Evolutionary conservation across 1,140 invertebrate species (phyloP), one percentile per base, ranked within the genome.

Genomic region (Drosophila busckii): DNA sequence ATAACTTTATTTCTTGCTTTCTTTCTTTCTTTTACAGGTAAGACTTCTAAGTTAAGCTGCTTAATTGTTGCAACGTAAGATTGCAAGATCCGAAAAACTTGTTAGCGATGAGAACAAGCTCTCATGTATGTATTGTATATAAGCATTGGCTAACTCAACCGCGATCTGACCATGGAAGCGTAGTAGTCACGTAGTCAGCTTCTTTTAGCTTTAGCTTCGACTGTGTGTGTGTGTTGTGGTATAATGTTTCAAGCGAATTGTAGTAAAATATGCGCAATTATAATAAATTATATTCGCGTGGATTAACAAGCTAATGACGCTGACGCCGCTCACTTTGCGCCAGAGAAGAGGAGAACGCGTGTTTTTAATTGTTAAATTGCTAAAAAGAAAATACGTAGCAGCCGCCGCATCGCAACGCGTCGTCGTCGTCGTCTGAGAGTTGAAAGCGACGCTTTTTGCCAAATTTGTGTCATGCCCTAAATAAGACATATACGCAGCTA

Each of bases 391-490:
- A 82, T 46, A 61, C 17, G 49, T 32, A 61, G 28, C 26, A 41
- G 5, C 23, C 37, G 13, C 19, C 46, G 5, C 41, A 49, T 25
- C 17, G 15, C 2, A 42, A 34, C 35, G 29, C 38, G 34, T 22
- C 23, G 26, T 26, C 63, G 38, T 23, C 31, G n/a, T 12, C 55
- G 26, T 20, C 26, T n/a, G 4, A 31, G 28, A n/a, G n/a, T n/a
- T n/a, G n/a, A n/a, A 45, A 29, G 63, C 25, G 61, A 38, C 38
- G 55, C 32, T 80, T n/a, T n/a, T n/a, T 80, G 66, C 75, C 75
- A 80, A 80, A 80, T 82, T 82, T 80, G 76, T 80, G 75, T 80
- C 73, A 82, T 80, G 73, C 76, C 76, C 75, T 75, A 80, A 82
- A 80, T 80, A 82, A 64, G 73, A 66, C 58, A 75, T 59, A 73